phyloP scores from a whole-genome alignment of 2,113 vertebrate species.

The Machaerirhynchus nigripectus region DNA sequence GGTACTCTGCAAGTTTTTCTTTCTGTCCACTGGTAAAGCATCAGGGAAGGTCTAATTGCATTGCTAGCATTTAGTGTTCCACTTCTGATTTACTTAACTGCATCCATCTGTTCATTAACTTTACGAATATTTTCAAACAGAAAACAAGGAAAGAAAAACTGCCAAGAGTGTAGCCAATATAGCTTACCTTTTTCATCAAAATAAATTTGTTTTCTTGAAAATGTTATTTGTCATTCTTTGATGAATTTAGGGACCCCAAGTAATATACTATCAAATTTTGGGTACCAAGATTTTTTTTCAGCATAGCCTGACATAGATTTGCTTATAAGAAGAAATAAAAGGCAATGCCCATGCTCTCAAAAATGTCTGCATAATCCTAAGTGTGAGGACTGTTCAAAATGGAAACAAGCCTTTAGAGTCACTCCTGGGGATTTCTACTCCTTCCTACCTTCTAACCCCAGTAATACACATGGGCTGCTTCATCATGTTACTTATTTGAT shows the following conservation, averaged over 20 bases:
- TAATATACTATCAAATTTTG: not conserved
- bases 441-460: not conserved
- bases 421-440: not conserved
- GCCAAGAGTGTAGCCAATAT: not conserved
- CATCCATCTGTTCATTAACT: not conserved
- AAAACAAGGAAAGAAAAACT: not conserved
- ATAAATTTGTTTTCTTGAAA: not conserved
- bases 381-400: not conserved
- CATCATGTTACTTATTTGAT: not conserved
- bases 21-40: not conserved
- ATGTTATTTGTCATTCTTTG: not conserved
- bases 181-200: not conserved
- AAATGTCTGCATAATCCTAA: not conserved
- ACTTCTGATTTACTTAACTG: not conserved
- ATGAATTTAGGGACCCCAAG: not conserved
- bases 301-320: not conserved
- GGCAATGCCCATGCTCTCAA: not conserved
- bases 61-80: not conserved
- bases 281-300: not conserved
- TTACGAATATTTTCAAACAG: not conserved
- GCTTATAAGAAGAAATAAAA: not conserved
- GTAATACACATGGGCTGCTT: fast-evolving
- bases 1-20: not conserved
- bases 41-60: not conserved
- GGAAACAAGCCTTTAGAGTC: not conserved